Evolutionary conservation across 2,797 vertebrate species (phyloP).

Genomic region (Centroberyx gerrardi): DNA sequence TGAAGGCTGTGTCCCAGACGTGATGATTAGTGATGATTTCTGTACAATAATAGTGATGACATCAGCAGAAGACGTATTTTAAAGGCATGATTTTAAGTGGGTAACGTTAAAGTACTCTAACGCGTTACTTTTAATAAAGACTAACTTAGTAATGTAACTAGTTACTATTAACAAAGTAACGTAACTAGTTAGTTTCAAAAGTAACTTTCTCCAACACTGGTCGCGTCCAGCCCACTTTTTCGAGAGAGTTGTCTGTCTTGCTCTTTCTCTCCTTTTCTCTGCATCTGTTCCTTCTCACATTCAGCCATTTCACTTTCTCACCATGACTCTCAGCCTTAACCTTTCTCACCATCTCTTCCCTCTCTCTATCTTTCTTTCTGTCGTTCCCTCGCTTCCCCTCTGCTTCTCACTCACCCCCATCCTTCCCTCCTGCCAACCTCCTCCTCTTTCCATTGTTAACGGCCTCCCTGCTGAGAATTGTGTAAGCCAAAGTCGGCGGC

Average conservation of each 20-base stretch:
- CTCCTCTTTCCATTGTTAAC: constrained; percentile 46
- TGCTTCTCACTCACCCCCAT: constrained; percentile 2
- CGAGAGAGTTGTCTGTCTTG: neutral
- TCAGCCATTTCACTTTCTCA: constrained; percentile 1
- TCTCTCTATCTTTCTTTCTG: neutral
- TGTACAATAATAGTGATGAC: no score
- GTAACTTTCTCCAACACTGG: no score
- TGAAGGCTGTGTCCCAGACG: no score
- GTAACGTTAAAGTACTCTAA: no score
- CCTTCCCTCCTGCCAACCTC: constrained; percentile 6
- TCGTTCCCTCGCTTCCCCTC: constrained; percentile 8
- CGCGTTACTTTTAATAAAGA: no score
- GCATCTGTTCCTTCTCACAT: neutral
- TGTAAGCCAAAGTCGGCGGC: constrained; percentile 57
- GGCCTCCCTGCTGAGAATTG: constrained; percentile 47
- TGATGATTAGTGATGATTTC: no score
- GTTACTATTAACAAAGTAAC: no score
- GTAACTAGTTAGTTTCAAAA: no score
- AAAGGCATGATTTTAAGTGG: no score
- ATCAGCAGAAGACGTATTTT: no score
- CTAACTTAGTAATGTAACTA: no score
- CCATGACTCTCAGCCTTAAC: neutral
- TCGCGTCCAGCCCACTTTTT: no score
- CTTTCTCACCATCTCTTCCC: constrained; percentile 9
- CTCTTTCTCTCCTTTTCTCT: neutral